These are phyloP conservation scores for Teleiodes luculella DNA, from an alignment of 2,888 invertebrate genomes.

Conservation along the genomic window DNA sequence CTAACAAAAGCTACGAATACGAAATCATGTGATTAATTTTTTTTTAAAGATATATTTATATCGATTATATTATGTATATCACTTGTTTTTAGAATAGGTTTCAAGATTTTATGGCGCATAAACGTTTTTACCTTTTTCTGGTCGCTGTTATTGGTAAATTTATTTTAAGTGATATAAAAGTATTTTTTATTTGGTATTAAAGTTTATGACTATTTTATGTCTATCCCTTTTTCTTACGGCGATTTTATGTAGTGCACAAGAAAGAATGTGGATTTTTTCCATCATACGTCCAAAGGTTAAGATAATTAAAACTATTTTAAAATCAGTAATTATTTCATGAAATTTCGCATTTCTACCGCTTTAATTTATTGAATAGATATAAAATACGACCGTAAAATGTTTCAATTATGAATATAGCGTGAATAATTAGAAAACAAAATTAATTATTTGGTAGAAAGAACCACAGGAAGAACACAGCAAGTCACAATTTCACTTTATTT, in stretches of 20 bases:
- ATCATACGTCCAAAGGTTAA: background rate
- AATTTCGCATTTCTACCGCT: too few relatives aligned
- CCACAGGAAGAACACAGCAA: too few relatives aligned
- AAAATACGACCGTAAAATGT: too few relatives aligned
- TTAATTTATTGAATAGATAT: too few relatives aligned
- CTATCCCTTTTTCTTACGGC: constrained; percentile 1
- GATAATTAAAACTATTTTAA: background rate
- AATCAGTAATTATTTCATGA: too few relatives aligned
- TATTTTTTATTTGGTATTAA: constrained; percentile 30
- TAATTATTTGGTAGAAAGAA: too few relatives aligned
- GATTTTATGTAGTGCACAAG: background rate
- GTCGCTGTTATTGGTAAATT: constrained; percentile 27
- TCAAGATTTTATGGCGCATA: constrained; percentile 37
- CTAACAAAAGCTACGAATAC: too few relatives aligned
- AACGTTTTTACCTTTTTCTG: constrained; percentile 30
- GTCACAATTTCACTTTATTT: too few relatives aligned
- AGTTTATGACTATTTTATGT: constrained; percentile 5
- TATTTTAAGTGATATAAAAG: constrained; percentile 30
- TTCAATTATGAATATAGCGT: too few relatives aligned
- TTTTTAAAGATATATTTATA: too few relatives aligned
- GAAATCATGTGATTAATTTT: too few relatives aligned
- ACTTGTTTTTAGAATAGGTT: constrained; percentile 31
- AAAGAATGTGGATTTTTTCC: background rate
- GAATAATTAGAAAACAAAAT: too few relatives aligned
- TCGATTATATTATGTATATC: background rate